Evolutionary conservation across 1,140 invertebrate genomes (phyloP).

Genomic region (Phymastichus coffea): DNA sequence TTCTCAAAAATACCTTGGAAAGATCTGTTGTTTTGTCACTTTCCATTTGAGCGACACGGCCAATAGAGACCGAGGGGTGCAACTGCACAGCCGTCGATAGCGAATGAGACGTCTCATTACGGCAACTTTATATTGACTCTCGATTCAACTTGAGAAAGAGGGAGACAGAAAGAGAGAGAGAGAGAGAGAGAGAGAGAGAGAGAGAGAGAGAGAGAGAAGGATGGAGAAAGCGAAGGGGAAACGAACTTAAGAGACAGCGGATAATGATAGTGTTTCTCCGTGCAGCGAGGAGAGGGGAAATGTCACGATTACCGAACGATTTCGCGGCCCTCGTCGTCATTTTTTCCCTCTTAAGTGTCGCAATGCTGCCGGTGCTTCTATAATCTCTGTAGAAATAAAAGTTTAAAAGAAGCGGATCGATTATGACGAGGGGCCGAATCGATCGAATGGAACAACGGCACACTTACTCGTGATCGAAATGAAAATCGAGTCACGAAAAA

Average conservation of each 20-base stretch:
- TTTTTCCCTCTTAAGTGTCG: conserved; percentile 2
- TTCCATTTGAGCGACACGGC: background rate
- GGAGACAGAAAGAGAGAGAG: too few species aligned
- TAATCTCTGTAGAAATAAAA: background rate
- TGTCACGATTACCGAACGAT: conserved; percentile 1
- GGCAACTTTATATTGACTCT: background rate
- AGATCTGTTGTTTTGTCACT: background rate
- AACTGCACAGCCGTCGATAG: background rate
- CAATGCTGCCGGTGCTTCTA: background rate
- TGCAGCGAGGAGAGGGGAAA: background rate
- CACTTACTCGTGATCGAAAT: too few species aligned
- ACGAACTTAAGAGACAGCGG: conserved; percentile 6
- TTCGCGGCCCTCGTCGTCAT: background rate
- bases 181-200: too few species aligned
- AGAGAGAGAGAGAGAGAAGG: background rate
- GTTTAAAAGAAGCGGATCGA: background rate
- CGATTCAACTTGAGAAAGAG: background rate
- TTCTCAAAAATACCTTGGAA: too few species aligned
- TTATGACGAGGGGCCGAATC: too few species aligned
- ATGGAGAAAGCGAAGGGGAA: too few species aligned
- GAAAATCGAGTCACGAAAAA: too few species aligned
- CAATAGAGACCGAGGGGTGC: conserved; percentile 4
- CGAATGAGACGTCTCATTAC: background rate
- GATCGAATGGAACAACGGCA: too few species aligned
- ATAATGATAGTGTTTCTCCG: conserved; percentile 16